Conservation (phyloP, 2,113 vertebrate genomes). For the Tetrao urogallus region DNA sequence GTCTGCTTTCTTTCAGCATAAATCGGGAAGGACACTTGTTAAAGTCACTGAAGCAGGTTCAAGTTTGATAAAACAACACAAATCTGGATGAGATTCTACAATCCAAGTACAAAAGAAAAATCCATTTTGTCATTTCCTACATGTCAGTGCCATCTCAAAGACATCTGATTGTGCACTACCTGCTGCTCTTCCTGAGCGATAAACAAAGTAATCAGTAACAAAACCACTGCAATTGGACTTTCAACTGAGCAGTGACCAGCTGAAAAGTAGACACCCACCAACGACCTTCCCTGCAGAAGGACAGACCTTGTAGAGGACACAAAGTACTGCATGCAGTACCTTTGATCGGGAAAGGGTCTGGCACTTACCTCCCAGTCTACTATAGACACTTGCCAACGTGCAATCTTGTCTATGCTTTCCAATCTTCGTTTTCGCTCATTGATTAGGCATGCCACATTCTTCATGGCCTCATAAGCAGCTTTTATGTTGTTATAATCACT, state of each 20-base stretch:
- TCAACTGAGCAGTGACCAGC: background rate
- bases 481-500: constrained; percentile 91
- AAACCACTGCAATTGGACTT: background rate
- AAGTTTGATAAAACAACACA: background rate
- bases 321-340: background rate
- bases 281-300: background rate
- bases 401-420: constrained; percentile 96
- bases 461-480: constrained; percentile 94
- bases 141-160: background rate
- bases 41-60: background rate
- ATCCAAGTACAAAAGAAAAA: background rate
- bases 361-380: constrained; percentile 94
- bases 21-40: background rate
- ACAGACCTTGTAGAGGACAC: background rate
- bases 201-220: constrained; percentile 26
- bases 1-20: background rate
- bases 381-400: constrained; percentile 96
- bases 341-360: constrained; percentile 4
- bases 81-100: background rate
- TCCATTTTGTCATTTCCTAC: background rate
- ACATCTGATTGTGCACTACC: background rate
- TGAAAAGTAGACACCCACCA: background rate
- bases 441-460: constrained; percentile 95
- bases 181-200: background rate
- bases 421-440: constrained; percentile 95